A percentile compares a stretch with the other conserved stretches of the same genome.
Conservation (phyloP, 2,888 invertebrate genomes). For the Mythimna lalbum region DNA sequence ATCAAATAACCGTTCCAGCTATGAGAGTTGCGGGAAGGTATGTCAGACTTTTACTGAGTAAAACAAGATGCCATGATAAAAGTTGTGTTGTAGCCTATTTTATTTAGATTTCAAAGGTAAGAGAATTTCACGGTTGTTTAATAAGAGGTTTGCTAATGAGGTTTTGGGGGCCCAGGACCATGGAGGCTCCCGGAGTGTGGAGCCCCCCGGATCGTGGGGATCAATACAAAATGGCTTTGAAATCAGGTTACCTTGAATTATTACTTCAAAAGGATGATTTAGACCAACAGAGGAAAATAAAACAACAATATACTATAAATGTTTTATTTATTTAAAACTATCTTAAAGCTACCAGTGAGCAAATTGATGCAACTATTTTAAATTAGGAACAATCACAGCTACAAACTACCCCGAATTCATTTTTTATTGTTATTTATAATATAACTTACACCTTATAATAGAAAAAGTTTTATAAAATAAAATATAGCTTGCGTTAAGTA, state of each 20-base stretch:
- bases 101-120: too few relatives aligned
- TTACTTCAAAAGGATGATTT: neutral
- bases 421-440: constrained; percentile 1
- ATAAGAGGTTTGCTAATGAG: too few relatives aligned
- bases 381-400: constrained; percentile 83
- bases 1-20: too few relatives aligned
- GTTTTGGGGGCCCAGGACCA: too few relatives aligned
- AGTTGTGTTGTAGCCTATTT: too few relatives aligned
- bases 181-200: too few relatives aligned
- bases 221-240: too few relatives aligned
- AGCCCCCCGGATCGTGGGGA: too few relatives aligned
- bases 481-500: constrained; percentile 14
- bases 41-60: neutral
- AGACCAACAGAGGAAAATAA: constrained; percentile 12
- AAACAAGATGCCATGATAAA: too few relatives aligned
- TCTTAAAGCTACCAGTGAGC: constrained; percentile 78
- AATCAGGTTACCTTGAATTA: too few relatives aligned
- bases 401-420: constrained; percentile 69
- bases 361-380: constrained; percentile 72
- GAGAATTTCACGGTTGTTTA: too few relatives aligned
- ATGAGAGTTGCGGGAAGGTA: neutral
- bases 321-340: constrained; percentile 59
- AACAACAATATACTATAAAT: constrained; percentile 9
- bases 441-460: constrained; percentile 48
- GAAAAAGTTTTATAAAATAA: constrained; percentile 20